phyloP scores from a whole-genome alignment of 2,888 invertebrate genomes.

The Rosalia funebris region DNA sequence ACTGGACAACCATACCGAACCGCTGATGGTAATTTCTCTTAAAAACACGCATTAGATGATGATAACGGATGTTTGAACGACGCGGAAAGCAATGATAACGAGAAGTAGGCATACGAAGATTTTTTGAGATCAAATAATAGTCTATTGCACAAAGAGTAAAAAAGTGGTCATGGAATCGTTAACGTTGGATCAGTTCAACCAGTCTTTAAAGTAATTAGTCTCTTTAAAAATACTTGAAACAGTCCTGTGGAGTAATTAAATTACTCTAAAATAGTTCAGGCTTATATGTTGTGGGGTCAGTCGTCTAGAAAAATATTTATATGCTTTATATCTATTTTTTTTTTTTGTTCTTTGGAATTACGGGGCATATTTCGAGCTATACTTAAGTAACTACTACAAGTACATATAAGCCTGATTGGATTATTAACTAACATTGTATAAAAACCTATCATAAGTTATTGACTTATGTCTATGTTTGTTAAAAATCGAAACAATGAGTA shows the following conservation, averaged over 20 bases:
- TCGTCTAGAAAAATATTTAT: constrained; percentile 1
- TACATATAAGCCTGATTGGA: constrained; percentile 16
- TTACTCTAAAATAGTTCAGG: constrained; percentile 15
- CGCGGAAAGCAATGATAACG: background rate
- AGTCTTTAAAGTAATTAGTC: constrained; percentile 25
- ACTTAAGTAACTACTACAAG: background rate
- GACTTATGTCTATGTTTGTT: constrained; percentile 9
- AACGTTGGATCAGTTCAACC: constrained; percentile 2
- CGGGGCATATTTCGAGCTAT: background rate
- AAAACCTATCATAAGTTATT: constrained; percentile 20
- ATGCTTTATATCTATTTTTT: background rate
- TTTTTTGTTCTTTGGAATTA: background rate
- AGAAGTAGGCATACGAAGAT: constrained; percentile 9
- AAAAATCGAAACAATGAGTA: constrained; percentile 10
- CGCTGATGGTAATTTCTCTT: background rate
- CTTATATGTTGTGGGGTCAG: constrained; percentile 5
- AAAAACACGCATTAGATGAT: background rate
- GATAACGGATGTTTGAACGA: background rate
- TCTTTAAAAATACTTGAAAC: constrained; percentile 14
- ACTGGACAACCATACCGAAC: constrained; percentile 8
- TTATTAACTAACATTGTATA: constrained; percentile 12
- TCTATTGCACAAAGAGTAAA: constrained; percentile 19
- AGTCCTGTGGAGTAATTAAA: constrained; percentile 15
- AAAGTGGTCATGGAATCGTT: constrained; percentile 12
- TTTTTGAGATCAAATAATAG: constrained; percentile 22